Evolutionary conservation across 2,797 vertebrate species (phyloP).

Genomic region (Myiothlypis chrysogaster): DNA sequence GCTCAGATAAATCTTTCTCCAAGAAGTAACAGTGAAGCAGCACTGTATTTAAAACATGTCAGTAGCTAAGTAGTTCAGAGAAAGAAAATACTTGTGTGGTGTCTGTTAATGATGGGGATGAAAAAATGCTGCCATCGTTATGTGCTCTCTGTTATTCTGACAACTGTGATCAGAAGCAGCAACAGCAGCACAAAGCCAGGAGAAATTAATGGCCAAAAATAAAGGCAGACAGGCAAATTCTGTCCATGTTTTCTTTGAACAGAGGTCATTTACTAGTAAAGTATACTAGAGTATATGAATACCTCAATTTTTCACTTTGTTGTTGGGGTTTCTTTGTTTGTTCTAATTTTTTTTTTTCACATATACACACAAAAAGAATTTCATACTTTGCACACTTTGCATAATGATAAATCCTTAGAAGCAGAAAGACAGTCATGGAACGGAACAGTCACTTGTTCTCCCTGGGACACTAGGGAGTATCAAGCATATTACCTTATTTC

Average conservation of each 20-base stretch:
- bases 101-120: neutral
- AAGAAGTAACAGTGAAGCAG: neutral
- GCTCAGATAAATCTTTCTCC: neutral
- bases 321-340: neutral
- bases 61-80: neutral
- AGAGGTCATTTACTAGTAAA: neutral
- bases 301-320: neutral
- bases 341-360: rapidly evolving
- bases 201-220: neutral
- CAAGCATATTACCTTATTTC: neutral
- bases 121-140: neutral
- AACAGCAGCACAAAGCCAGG: neutral
- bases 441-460: neutral
- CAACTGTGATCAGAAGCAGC: neutral
- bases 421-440: neutral
- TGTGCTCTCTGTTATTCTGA: neutral
- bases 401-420: neutral
- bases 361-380: neutral
- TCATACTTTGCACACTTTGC: neutral
- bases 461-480: neutral
- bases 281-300: neutral
- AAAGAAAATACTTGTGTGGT: neutral
- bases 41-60: neutral
- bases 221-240: neutral
- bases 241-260: neutral